These are phyloP conservation scores for Notothenia coriiceps DNA, from an alignment of 2,113 vertebrate genomes.

Conservation along the genomic window DNA sequence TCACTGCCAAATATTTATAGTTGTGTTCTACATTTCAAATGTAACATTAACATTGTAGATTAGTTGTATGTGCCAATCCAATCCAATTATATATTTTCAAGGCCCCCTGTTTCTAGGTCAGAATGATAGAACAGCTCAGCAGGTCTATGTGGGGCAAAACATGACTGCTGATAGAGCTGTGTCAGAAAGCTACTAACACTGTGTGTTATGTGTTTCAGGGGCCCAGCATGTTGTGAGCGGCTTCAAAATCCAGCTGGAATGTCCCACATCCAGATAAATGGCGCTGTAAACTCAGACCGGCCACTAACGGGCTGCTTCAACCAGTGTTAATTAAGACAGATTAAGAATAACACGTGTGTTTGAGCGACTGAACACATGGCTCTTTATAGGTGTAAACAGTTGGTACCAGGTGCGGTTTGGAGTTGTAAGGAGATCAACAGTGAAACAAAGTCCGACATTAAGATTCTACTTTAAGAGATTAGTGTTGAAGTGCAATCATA, in stretches of 20 bases:
- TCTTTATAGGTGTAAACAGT: slow-evolving; percentile 23
- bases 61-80: not conserved
- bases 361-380: slow-evolving; percentile 33
- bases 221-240: slow-evolving; percentile 12
- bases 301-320: slow-evolving; percentile 25
- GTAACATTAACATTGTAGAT: not conserved
- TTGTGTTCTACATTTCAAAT: too few species aligned
- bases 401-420: slow-evolving; percentile 40
- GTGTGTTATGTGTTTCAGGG: slow-evolving; percentile 11
- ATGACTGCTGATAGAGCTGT: slow-evolving; percentile 9
- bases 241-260: slow-evolving; percentile 61
- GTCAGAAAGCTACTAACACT: slow-evolving; percentile 15
- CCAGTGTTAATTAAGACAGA: slow-evolving; percentile 38
- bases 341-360: slow-evolving; percentile 47
- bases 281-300: slow-evolving; percentile 27
- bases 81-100: not conserved
- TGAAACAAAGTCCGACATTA: slow-evolving; percentile 48
- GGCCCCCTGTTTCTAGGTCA: not conserved
- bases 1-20: too few species aligned
- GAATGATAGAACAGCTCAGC: slow-evolving; percentile 3
- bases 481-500: slow-evolving; percentile 1
- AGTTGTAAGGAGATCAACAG: slow-evolving; percentile 59
- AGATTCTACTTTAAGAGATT: slow-evolving; percentile 26
- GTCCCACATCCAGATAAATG: slow-evolving; percentile 53
- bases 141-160: slow-evolving; percentile 23